Conservation (phyloP, 1,140 invertebrate species). For the Drosophila fuyamai region DNA sequence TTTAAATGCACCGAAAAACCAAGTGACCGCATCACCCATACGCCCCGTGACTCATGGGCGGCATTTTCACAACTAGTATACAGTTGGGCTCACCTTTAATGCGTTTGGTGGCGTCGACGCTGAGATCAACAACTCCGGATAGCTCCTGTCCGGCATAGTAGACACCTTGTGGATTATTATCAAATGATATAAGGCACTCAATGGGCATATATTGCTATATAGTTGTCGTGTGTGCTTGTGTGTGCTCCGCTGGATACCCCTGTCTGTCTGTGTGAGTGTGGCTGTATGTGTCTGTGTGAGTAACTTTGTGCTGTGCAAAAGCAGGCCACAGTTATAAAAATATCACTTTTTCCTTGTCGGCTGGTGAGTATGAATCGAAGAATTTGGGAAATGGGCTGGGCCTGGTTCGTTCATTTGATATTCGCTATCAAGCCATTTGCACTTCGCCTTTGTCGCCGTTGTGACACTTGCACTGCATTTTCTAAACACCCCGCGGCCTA, state of each 20-base stretch:
- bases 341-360: conserved; percentile 62
- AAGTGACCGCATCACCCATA: conserved; percentile 55
- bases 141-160: conserved; percentile 87
- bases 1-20: conserved; percentile 28
- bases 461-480: conserved; percentile 65
- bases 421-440: conserved; percentile 69
- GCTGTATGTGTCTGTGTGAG: conserved; percentile 14
- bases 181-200: conserved; percentile 86
- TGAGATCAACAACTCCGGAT: conserved; percentile 85
- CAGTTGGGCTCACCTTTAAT: conserved; percentile 71
- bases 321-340: conserved; percentile 71
- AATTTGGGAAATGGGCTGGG: conserved; percentile 44
- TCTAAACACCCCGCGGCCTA: conserved; percentile 52
- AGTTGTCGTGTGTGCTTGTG: conserved; percentile 35
- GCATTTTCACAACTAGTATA: conserved; percentile 15
- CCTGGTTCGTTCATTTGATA: conserved; percentile 54
- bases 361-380: conserved; percentile 47
- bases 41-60: conserved; percentile 58
- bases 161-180: conserved; percentile 85
- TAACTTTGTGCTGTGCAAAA: conserved; percentile 62
- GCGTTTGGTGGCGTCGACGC: conserved; percentile 79
- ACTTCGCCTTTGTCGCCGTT: conserved; percentile 59
- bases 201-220: conserved; percentile 84
- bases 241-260: conserved; percentile 15
- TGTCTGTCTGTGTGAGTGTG: conserved; percentile 12